Evolutionary conservation across 2,888 invertebrate genomes (phyloP), one percentile per base, ranked within the genome.

Genomic region (Mythimna pallens): DNA sequence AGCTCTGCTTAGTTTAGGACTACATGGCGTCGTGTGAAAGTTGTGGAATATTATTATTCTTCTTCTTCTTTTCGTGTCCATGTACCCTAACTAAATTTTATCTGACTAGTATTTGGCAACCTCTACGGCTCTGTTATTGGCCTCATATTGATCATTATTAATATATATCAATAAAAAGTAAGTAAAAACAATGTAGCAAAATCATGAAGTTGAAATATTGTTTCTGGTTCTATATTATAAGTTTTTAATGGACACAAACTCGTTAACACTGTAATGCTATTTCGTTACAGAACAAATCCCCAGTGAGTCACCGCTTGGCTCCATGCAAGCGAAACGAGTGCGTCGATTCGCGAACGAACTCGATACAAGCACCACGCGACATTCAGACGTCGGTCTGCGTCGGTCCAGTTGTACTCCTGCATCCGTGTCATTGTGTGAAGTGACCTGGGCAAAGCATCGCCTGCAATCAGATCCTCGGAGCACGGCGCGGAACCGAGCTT

Each of bases 401-500:
- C 43, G 85, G 82, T 80, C 84, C 83, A 86, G 87, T 84, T 87
- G 83, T 80, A 86, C 73, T 87, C 87, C 87, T 86, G 87, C 89
- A 92, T 92, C 92, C 91, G 90, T 91, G 88, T 92, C 89, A 90
- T 84, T 88, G 89, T 88, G 84, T 87, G 82, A 82, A 83, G 84
- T 87, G 91, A 92, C 88, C 91, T 87, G 91, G 81, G 79, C 68
- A 68, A 52, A 68, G 68, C 82, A 89, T 87, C 88, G 88, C 84
- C 83, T 92, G 93, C 92, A 92, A 93, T 88, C 86, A 92, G 92
- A 94, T 92, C 92, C 92, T 89, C 84, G 76, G 81, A 65, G 83
- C 85, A 86, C 80, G 83, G 81, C 81, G 90, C 91, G 92, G 91
- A 93, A 93, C 93, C 85, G 73, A 70, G 71, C 75, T 82, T 86